These are phyloP conservation scores for Acleris emargana DNA, from an alignment of 2,888 invertebrate genomes.

Conservation along the genomic window DNA sequence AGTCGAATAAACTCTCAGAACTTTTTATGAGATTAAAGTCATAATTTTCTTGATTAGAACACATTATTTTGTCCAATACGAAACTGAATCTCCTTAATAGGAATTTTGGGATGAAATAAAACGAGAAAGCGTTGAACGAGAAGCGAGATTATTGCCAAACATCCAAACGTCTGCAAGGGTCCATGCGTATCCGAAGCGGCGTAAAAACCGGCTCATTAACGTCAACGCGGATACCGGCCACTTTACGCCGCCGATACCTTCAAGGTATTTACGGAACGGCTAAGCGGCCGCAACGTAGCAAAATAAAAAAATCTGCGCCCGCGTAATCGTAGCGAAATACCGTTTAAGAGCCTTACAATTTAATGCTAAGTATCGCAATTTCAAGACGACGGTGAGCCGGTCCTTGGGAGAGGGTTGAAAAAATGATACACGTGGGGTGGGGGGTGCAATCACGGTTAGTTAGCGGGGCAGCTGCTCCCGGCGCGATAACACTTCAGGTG, in stretches of 20 bases:
- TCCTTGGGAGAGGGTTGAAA: constrained; percentile 71
- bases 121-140: constrained; percentile 48
- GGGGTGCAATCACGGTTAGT: constrained; percentile 70
- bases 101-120: constrained; percentile 52
- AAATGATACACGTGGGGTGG: constrained; percentile 68
- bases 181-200: constrained; percentile 76
- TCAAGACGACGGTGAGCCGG: constrained; percentile 67
- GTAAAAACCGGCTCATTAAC: constrained; percentile 77
- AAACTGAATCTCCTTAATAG: constrained; percentile 65
- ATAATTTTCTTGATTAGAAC: constrained; percentile 75
- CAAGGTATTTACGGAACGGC: constrained; percentile 79
- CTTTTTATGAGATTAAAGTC: constrained; percentile 76
- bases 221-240: constrained; percentile 71
- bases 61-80: constrained; percentile 70
- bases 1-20: constrained; percentile 69
- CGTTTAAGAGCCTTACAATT: constrained; percentile 77
- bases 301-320: constrained; percentile 65
- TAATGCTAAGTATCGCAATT: constrained; percentile 81
- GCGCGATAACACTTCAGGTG: constrained; percentile 65
- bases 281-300: constrained; percentile 69
- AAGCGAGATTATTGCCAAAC: constrained; percentile 54
- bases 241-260: constrained; percentile 78
- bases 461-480: constrained; percentile 71
- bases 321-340: constrained; percentile 72
- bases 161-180: constrained; percentile 63